phyloP scores from a whole-genome alignment of 2,113 vertebrate species.

The Probosciger aterrimus region DNA sequence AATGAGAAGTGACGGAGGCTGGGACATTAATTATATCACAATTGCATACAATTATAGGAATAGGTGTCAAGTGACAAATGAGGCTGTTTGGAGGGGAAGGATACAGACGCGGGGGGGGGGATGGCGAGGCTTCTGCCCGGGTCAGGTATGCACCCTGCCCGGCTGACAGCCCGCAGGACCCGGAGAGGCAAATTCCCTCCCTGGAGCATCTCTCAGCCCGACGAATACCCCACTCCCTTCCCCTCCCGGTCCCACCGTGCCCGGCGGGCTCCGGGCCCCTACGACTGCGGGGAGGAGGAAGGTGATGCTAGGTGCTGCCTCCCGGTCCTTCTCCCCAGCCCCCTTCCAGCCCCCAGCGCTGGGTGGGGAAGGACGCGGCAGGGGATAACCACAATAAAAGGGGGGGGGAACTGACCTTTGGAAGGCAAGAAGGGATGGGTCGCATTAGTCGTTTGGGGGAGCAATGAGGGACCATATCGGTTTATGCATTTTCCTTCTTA shows the following conservation, averaged over 20 bases:
- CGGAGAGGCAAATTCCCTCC: not conserved
- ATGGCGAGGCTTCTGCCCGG: not conserved
- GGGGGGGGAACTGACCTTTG: not conserved
- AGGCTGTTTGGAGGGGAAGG: not conserved
- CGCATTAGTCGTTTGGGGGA: not conserved
- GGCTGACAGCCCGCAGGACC: not conserved
- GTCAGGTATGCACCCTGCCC: not conserved
- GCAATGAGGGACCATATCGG: not conserved
- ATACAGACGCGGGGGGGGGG: not conserved
- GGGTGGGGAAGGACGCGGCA: not conserved
- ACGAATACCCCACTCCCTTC: not conserved
- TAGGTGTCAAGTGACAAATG: conserved; percentile 54
- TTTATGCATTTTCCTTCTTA: not conserved
- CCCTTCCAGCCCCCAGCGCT: not conserved
- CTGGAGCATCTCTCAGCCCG: not conserved
- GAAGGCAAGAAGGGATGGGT: not conserved
- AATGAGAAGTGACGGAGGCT: not conserved
- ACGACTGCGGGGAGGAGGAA: not conserved
- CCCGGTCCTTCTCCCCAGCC: not conserved
- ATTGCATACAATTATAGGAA: conserved; percentile 16
- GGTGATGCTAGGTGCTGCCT: not conserved
- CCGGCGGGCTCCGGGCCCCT: not conserved
- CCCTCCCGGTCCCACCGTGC: not conserved
- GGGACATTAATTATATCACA: not conserved
- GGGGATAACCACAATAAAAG: not conserved